phyloP scores from a whole-genome alignment of 2,888 invertebrate genomes.

The Noctua janthina region DNA sequence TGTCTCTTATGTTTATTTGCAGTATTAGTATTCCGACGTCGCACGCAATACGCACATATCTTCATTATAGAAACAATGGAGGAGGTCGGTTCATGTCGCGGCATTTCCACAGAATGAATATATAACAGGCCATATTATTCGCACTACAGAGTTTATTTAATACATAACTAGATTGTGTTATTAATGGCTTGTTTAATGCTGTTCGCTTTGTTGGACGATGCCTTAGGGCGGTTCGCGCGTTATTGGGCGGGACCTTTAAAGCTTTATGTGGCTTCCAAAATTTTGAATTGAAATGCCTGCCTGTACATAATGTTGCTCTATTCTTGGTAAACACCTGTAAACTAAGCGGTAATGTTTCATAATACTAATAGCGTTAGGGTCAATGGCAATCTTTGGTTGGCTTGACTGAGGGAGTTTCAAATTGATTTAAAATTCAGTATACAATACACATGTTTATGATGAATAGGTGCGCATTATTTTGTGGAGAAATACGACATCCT shows the following conservation, averaged over 20 bases:
- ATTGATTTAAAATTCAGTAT: neutral
- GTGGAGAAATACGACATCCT: neutral
- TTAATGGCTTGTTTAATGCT: slow-evolving; percentile 61
- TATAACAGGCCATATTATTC: slow-evolving; percentile 59
- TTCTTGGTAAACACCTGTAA: slow-evolving; percentile 42
- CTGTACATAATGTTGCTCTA: slow-evolving; percentile 48
- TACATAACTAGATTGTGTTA: slow-evolving; percentile 57
- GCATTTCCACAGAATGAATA: slow-evolving; percentile 61
- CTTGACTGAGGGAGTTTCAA: neutral
- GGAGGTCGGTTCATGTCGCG: slow-evolving; percentile 49
- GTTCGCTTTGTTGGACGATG: slow-evolving; percentile 52
- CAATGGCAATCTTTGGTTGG: slow-evolving; percentile 9
- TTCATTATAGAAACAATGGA: slow-evolving; percentile 69
- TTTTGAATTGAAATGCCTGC: slow-evolving; percentile 53
- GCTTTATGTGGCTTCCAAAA: slow-evolving; percentile 52
- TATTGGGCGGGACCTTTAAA: slow-evolving; percentile 37
- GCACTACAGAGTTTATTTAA: slow-evolving; percentile 61
- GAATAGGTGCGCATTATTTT: too few species aligned
- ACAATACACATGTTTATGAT: too few species aligned
- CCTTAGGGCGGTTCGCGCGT: slow-evolving; percentile 46
- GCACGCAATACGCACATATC: slow-evolving; percentile 70
- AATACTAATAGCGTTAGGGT: slow-evolving; percentile 5
- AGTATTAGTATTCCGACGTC: slow-evolving; percentile 73
- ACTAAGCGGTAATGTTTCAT: slow-evolving; percentile 28
- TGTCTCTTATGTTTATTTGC: slow-evolving; percentile 68